Conservation (phyloP, 2,113 vertebrate genomes). For the Eptesicus fuscus region DNA sequence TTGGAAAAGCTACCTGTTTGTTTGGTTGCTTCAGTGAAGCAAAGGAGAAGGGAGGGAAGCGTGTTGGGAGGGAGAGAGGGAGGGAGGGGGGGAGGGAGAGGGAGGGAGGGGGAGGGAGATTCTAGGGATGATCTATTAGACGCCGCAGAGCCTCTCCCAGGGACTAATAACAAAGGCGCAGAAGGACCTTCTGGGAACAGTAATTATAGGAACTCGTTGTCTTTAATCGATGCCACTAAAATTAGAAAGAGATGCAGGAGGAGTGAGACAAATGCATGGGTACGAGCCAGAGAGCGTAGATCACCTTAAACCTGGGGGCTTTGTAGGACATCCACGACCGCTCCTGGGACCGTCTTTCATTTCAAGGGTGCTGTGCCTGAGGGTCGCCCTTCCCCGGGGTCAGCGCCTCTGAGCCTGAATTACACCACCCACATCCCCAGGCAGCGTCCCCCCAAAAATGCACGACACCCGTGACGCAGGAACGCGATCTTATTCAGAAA, state of each 20-base stretch:
- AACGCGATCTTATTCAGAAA: too few relatives aligned
- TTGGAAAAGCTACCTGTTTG: background rate
- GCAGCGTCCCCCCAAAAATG: too few relatives aligned
- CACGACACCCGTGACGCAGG: too few relatives aligned
- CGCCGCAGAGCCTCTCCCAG: background rate
- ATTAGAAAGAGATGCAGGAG: conserved; percentile 18
- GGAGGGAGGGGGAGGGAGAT: rapidly evolving
- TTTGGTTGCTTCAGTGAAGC: background rate
- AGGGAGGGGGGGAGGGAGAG: rapidly evolving
- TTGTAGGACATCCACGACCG: too few relatives aligned
- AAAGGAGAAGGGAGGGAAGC: background rate
- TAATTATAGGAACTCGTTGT: background rate
- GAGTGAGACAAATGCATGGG: background rate
- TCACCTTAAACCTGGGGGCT: too few relatives aligned
- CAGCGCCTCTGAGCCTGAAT: too few relatives aligned
- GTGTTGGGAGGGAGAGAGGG: background rate
- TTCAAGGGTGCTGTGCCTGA: too few relatives aligned
- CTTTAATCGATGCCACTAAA: background rate
- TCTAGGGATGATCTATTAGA: background rate
- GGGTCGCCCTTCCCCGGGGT: too few relatives aligned
- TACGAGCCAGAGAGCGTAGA: background rate
- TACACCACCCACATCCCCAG: too few relatives aligned
- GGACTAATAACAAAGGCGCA: background rate
- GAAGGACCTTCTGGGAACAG: background rate
- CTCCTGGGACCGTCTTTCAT: too few relatives aligned